Conservation (phyloP, 2,113 vertebrate genomes). For the Henicopernis longicauda region DNA sequence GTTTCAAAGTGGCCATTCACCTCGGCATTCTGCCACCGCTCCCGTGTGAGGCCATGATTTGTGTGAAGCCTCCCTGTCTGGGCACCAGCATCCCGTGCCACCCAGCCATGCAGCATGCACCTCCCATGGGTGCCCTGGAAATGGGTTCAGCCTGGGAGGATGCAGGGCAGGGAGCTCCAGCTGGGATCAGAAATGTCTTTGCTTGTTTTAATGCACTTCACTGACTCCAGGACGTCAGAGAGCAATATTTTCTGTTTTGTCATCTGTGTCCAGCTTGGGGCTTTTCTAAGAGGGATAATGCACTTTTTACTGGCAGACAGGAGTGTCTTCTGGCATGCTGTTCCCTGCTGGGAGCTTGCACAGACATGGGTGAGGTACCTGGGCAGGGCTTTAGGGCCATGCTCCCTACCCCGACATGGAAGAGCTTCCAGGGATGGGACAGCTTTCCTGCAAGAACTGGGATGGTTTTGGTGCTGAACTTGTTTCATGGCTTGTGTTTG, state of each 20-base stretch:
- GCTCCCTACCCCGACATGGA: neutral
- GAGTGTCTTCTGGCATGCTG: neutral
- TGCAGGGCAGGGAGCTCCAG: neutral
- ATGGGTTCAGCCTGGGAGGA: neutral
- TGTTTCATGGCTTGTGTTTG: neutral
- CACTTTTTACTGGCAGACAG: neutral
- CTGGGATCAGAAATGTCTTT: neutral
- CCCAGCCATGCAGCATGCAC: neutral
- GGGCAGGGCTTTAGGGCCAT: neutral
- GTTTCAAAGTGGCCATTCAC: neutral
- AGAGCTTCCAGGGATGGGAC: neutral
- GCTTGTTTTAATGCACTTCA: neutral
- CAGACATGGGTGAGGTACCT: neutral
- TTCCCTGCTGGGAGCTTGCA: neutral
- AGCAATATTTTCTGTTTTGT: neutral
- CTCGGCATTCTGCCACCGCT: neutral
- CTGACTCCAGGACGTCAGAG: neutral
- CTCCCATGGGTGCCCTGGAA: neutral
- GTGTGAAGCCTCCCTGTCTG: neutral
- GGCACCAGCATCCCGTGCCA: accelerated
- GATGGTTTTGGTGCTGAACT: neutral
- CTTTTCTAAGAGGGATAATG: neutral
- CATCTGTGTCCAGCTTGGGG: neutral
- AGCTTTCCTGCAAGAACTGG: neutral
- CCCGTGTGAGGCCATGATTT: neutral